A percentile compares a stretch with the other conserved stretches of the same genome.
Evolutionary conservation across 2,113 vertebrate species (phyloP).

Genomic region (zebrafish (Danio rerio)): DNA sequence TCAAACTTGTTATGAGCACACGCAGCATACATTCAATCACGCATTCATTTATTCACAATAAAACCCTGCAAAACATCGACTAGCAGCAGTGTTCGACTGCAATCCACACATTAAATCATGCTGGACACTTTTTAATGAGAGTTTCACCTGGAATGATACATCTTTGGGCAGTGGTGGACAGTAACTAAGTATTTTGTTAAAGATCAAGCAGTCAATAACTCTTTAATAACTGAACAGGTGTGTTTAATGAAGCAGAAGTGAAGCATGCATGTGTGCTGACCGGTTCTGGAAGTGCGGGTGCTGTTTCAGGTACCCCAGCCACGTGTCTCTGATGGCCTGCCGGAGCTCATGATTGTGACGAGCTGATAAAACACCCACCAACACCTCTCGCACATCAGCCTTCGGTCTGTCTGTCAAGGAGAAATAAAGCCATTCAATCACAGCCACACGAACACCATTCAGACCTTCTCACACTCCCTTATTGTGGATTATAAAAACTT

Average conservation of each 20-base stretch:
- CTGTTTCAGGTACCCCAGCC: conserved; percentile 85
- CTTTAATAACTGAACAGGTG: not conserved
- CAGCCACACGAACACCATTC: too few species aligned
- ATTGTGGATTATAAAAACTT: too few species aligned
- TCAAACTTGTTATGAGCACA: not conserved
- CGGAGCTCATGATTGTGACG: conserved; percentile 88
- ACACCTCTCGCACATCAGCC: conserved; percentile 79
- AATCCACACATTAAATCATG: not conserved
- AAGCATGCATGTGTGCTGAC: conserved; percentile 67
- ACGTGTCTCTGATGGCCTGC: conserved; percentile 88
- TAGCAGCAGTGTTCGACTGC: not conserved
- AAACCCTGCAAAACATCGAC: not conserved
- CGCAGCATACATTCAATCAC: not conserved
- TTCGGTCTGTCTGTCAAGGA: conserved; percentile 62
- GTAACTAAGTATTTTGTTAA: too few species aligned
- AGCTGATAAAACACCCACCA: conserved; percentile 93
- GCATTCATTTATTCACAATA: not conserved
- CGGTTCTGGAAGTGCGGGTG: conserved; percentile 83
- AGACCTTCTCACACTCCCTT: too few species aligned
- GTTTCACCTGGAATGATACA: not conserved
- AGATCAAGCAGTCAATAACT: conserved; percentile 12
- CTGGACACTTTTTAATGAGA: not conserved
- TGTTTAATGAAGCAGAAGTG: too few species aligned
- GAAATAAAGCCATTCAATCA: not conserved
- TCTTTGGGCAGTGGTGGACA: too few species aligned